A percentile compares a stretch with the other conserved stretches of the same genome.
These are phyloP conservation scores for Agonum fuliginosum DNA, from an alignment of 2,888 invertebrate species.

Conservation along the genomic window DNA sequence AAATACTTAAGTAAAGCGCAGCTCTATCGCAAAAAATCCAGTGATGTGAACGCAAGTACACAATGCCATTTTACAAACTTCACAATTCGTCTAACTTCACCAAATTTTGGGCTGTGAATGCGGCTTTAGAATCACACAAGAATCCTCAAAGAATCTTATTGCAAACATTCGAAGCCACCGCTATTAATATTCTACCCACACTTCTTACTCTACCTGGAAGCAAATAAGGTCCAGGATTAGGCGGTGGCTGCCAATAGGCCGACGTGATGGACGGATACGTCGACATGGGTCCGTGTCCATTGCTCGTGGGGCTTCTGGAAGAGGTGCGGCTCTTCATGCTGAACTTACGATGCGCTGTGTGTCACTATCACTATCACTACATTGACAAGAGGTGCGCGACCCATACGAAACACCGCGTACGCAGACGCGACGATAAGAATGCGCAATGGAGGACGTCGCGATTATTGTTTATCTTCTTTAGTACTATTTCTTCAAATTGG, in stretches of 20 bases:
- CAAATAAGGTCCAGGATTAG: constrained; percentile 87
- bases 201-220: constrained; percentile 81
- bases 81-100: too few species aligned
- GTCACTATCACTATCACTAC: background rate
- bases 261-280: constrained; percentile 87
- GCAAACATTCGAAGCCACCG: background rate
- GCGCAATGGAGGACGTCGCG: too few species aligned
- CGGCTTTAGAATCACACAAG: too few species aligned
- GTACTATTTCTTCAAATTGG: too few species aligned
- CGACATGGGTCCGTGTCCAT: constrained; percentile 11
- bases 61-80: too few species aligned
- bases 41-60: too few species aligned
- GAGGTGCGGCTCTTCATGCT: constrained; percentile 70
- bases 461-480: too few species aligned
- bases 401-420: background rate
- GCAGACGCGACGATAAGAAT: too few species aligned
- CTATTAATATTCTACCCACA: background rate
- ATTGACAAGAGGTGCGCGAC: constrained; percentile 44
- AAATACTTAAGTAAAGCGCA: too few species aligned
- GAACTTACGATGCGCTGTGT: constrained; percentile 60
- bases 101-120: too few species aligned
- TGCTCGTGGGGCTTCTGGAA: constrained; percentile 61
- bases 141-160: background rate
- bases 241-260: constrained; percentile 89
- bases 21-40: too few species aligned